phyloP scores from a whole-genome alignment of 2,113 vertebrate species.

The Daboia siamensis region DNA sequence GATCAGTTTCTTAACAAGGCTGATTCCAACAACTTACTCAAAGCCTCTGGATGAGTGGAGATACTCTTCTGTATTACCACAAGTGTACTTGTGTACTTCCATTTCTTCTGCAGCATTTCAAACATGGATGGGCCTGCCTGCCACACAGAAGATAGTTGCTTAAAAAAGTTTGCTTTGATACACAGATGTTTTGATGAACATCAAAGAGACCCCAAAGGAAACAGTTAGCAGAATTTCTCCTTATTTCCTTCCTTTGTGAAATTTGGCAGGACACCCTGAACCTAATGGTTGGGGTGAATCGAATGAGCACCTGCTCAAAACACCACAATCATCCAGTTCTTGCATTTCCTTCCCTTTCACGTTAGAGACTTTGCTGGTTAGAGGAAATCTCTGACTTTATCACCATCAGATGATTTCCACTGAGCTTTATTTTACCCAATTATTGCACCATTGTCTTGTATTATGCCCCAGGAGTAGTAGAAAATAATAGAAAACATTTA shows the following conservation, averaged over 20 bases:
- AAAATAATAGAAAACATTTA: background rate
- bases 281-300: background rate
- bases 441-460: background rate
- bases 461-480: background rate
- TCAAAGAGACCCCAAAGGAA: background rate
- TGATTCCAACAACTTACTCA: background rate
- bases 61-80: background rate
- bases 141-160: background rate
- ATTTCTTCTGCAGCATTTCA: background rate
- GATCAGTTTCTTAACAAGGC: background rate
- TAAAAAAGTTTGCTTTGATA: conserved; percentile 2
- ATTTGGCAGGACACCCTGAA: conserved; percentile 28
- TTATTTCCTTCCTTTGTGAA: background rate
- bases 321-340: background rate
- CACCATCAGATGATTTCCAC: background rate
- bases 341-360: background rate
- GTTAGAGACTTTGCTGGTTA: background rate
- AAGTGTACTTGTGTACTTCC: background rate
- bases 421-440: background rate
- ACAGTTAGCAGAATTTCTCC: conserved; percentile 1
- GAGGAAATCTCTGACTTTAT: background rate
- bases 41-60: background rate
- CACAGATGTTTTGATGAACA: conserved; percentile 13
- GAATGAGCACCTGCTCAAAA: background rate
- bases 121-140: background rate